Evolutionary conservation across 2,113 vertebrate genomes (phyloP).

Genomic region (Edolisoma coerulescens): DNA sequence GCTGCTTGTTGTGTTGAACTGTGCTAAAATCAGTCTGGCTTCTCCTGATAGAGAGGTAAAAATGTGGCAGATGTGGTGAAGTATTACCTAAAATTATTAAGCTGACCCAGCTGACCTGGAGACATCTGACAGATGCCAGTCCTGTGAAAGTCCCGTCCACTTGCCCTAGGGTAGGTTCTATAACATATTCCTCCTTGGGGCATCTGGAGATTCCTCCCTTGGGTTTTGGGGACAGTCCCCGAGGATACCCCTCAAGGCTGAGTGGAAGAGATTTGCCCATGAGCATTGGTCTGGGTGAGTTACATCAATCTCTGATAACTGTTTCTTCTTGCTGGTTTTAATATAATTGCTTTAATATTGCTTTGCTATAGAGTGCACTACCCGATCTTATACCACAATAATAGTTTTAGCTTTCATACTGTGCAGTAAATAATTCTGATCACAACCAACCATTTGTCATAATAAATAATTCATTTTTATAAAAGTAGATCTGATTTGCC

Average conservation of each 20-base stretch:
- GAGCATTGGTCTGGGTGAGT: neutral
- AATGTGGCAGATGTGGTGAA: neutral
- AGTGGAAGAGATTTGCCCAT: neutral
- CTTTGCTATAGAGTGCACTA: neutral
- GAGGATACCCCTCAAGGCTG: fast-evolving
- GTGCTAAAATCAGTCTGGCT: neutral
- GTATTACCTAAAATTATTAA: neutral
- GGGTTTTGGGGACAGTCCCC: neutral
- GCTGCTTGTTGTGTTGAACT: neutral
- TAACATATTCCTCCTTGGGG: neutral
- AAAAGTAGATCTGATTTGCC: neutral
- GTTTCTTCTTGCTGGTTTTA: neutral
- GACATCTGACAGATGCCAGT: neutral
- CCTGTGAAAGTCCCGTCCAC: neutral
- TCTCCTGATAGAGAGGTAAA: neutral
- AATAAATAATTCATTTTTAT: neutral
- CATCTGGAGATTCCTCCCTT: neutral
- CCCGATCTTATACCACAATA: neutral
- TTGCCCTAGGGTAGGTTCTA: neutral
- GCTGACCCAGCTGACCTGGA: neutral
- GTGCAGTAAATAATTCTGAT: neutral
- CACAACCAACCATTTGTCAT: no score
- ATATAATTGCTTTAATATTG: neutral
- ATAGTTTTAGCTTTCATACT: neutral
- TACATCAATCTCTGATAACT: neutral